Conservation (phyloP, 2,888 invertebrate species). For the Silvanus unidentatus region DNA sequence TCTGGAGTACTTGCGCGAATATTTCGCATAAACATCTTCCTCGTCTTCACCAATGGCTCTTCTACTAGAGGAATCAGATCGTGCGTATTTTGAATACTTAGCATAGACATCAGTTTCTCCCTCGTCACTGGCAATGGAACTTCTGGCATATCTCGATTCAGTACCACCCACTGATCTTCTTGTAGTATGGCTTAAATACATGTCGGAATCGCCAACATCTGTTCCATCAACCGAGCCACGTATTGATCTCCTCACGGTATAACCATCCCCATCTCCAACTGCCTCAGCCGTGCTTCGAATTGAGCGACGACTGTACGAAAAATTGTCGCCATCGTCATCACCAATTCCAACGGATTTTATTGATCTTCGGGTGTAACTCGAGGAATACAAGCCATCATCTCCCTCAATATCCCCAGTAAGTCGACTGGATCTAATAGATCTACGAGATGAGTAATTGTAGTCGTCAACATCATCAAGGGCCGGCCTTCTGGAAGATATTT, state of each 20-base stretch:
- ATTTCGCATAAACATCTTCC: conserved; percentile 35
- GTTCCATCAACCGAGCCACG: conserved; percentile 31
- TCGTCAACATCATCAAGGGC: conserved; percentile 11
- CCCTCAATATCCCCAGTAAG: not conserved
- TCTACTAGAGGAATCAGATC: conserved; percentile 19
- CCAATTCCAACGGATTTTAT: conserved; percentile 21
- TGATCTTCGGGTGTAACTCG: conserved; percentile 25
- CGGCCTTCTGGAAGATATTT: not conserved
- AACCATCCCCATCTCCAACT: conserved; percentile 34
- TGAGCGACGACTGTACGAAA: conserved; percentile 28
- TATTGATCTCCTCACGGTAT: conserved; percentile 30
- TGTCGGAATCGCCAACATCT: conserved; percentile 26
- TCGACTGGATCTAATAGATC: conserved; percentile 15
- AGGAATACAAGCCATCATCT: conserved; percentile 24
- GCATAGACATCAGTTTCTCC: conserved; percentile 29
- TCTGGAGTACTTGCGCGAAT: conserved; percentile 33
- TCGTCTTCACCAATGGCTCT: conserved; percentile 37
- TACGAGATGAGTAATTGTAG: conserved; percentile 23
- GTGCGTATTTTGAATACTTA: conserved; percentile 28
- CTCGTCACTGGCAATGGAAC: conserved; percentile 18
- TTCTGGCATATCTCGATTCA: conserved; percentile 24
- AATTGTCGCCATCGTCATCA: conserved; percentile 25
- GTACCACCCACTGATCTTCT: conserved; percentile 21
- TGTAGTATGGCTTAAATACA: conserved; percentile 23
- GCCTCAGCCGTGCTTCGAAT: conserved; percentile 28